Percentiles rank a stretch among this genome's conserved stretches.
phyloP scores from a whole-genome alignment of 2,113 vertebrate genomes.

The Gallinago paraguaiae region DNA sequence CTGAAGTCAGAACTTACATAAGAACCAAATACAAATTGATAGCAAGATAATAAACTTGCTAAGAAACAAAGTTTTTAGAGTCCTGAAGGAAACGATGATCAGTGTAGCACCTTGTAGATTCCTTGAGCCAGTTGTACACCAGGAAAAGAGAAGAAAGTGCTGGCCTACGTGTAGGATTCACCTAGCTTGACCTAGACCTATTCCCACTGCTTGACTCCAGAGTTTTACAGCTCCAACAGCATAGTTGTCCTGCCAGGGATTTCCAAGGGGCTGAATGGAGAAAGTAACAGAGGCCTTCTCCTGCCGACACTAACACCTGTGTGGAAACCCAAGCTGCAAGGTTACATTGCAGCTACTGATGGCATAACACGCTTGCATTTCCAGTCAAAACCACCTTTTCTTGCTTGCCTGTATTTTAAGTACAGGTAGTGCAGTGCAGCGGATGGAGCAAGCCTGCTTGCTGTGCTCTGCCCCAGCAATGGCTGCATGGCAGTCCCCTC shows the following conservation, averaged over 20 bases:
- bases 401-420: background rate
- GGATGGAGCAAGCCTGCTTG: background rate
- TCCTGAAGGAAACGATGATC: background rate
- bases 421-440: rapidly evolving
- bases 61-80: background rate
- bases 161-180: background rate
- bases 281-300: background rate
- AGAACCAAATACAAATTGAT: background rate
- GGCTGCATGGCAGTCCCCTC: background rate
- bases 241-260: background rate
- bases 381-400: background rate
- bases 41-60: background rate
- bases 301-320: background rate
- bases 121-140: background rate
- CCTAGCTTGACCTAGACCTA: background rate
- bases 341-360: background rate
- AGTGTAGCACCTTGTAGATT: background rate
- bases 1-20: background rate
- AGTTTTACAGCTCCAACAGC: background rate
- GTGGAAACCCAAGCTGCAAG: background rate
- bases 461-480: background rate
- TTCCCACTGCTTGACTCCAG: background rate
- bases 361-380: background rate
- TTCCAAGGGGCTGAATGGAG: background rate
- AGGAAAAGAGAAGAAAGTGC: background rate